phyloP scores from a whole-genome alignment of 2,888 invertebrate species.

The Scrobipalpa costella region DNA sequence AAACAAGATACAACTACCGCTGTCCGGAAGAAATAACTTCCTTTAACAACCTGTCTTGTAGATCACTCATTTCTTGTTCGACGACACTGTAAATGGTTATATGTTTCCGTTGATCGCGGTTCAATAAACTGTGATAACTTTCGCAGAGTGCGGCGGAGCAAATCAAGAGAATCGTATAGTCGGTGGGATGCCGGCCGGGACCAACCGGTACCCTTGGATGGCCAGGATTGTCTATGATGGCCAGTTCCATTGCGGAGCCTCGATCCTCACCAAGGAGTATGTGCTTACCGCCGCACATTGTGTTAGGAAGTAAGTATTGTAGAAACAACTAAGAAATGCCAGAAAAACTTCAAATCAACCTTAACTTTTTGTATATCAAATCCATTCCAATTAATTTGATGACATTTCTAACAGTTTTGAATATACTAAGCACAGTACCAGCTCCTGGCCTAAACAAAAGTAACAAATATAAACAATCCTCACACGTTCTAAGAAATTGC shows the following conservation, averaged over 20 bases:
- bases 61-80: neutral
- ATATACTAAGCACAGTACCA: too few relatives aligned
- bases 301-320: constrained; percentile 84
- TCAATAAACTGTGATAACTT: constrained; percentile 52
- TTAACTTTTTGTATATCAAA: too few relatives aligned
- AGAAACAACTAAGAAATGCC: neutral
- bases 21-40: constrained; percentile 17
- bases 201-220: constrained; percentile 94
- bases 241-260: constrained; percentile 93
- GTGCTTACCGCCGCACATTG: constrained; percentile 94
- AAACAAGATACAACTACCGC: neutral
- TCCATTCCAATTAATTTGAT: too few relatives aligned
- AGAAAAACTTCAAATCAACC: neutral
- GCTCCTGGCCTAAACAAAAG: too few relatives aligned
- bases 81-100: constrained; percentile 6
- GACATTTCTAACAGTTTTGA: too few relatives aligned
- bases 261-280: constrained; percentile 90
- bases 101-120: constrained; percentile 36
- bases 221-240: constrained; percentile 93
- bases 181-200: constrained; percentile 90
- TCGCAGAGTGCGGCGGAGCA: constrained; percentile 88
- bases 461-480: neutral
- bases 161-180: constrained; percentile 94
- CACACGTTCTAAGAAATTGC: neutral
- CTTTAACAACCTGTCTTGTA: constrained; percentile 17